Evolutionary conservation across 1,140 invertebrate genomes (phyloP), one percentile per base, ranked within the genome.

Genomic region (Zaprionus camerounensis): DNA sequence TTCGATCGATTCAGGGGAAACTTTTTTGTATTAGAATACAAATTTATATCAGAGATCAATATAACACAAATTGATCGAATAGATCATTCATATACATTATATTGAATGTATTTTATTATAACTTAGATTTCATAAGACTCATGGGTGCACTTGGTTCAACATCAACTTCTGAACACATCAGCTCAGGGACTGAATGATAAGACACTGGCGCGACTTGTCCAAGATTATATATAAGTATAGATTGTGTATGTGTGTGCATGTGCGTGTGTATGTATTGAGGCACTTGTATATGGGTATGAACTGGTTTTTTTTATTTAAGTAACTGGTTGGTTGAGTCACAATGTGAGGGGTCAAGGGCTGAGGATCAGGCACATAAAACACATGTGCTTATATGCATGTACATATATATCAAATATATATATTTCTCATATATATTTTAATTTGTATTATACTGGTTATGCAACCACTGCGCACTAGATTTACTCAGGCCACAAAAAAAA

Each of bases 401-500:
- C 41, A 36, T 36, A 26, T 55, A 36, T 36, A 61, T 6, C 26
- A 13, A 66, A 61, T 24, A 22, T 59, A 59, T 36, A 36, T 24
- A 38, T 38, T 11, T 38, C 38, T 22, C 26, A 41, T 26, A 49
- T 28, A 36, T 71, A 57, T 51, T 31, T 49, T 3, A 51, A 31
- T 70, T 13, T 51, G 53, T 55, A 34, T 41, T 34, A 36, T 64
- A 36, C 31, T 36, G 17, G 49, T 68, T 61, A 68, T 68, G 71
- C 71, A 73, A 69, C 34, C 76, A 82, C 81, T 76, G 81, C 63
- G 71, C 80, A 82, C 81, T 82, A 55, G 53, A 61, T 49, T 76
- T 74, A 41, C 22, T 36, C 62, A 61, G 70, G 59, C 24, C 20
- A 55, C 56, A 7, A 46, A 58, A 76, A 71, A 44, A 53, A 44